Conservation (phyloP, 1,140 invertebrate species). For the Reticulitermes speratus region DNA sequence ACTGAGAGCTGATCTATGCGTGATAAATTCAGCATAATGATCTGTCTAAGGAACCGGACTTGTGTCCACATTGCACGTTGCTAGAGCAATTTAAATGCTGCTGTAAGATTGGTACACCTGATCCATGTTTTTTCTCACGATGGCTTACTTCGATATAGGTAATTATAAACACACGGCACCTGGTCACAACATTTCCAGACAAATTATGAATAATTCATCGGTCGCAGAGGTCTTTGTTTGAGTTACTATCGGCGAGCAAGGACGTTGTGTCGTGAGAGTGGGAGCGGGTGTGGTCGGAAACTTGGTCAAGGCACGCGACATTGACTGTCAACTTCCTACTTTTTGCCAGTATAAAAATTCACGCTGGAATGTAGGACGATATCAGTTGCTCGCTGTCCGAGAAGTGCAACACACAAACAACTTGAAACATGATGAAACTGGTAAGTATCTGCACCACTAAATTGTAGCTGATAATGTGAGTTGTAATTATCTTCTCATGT, state of each 20-base stretch:
- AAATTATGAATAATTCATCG: neutral
- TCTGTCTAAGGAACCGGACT: too few species aligned
- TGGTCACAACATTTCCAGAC: neutral
- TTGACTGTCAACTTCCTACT: neutral
- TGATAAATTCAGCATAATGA: too few species aligned
- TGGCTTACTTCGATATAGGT: neutral
- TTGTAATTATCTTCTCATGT: too few species aligned
- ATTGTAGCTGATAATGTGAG: too few species aligned
- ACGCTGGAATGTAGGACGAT: neutral
- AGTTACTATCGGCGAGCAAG: neutral
- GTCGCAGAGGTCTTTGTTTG: neutral
- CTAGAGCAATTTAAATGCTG: too few species aligned
- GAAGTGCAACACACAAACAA: neutral
- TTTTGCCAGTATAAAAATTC: neutral
- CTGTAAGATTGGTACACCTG: too few species aligned
- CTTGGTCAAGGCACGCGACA: neutral
- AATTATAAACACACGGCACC: neutral
- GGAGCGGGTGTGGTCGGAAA: neutral
- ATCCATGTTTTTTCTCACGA: too few species aligned
- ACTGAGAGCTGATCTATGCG: too few species aligned
- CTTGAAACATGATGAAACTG: neutral
- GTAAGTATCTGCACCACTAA: neutral
- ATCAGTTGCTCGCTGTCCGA: neutral
- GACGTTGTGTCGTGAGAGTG: neutral
- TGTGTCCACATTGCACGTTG: too few species aligned